Evolutionary conservation across 2,797 vertebrate genomes (phyloP).

Genomic region (Galago senegalensis): DNA sequence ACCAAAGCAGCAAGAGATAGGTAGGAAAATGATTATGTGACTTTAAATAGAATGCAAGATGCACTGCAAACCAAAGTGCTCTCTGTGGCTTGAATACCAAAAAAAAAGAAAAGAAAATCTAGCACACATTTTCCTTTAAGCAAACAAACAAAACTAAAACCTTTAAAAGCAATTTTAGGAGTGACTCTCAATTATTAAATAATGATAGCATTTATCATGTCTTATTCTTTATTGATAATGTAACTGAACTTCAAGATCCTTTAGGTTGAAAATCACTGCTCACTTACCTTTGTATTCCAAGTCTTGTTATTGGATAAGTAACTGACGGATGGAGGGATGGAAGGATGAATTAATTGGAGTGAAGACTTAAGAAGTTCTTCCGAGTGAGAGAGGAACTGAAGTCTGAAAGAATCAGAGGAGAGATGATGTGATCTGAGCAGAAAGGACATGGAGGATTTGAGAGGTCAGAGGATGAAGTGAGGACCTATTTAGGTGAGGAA

Average conservation of each 20-base stretch:
- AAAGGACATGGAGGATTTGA: background rate
- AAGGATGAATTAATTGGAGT: background rate
- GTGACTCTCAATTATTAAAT: background rate
- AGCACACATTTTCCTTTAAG: background rate
- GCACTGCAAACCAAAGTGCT: background rate
- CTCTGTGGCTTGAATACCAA: background rate
- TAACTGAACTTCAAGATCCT: background rate
- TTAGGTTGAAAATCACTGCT: conserved; percentile 35
- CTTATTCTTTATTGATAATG: background rate
- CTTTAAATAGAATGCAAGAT: background rate
- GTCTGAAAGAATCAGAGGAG: background rate
- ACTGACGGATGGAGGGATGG: background rate
- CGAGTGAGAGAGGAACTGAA: background rate
- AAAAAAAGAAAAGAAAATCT: conserved; percentile 1
- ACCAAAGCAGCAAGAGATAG: background rate
- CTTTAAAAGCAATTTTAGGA: background rate
- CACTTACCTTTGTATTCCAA: background rate
- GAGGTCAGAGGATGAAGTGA: background rate
- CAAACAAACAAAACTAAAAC: background rate
- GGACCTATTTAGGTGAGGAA: background rate
- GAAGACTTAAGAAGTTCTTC: background rate
- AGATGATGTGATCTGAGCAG: background rate
- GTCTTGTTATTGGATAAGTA: conserved; percentile 18
- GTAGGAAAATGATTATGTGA: conserved; percentile 31
- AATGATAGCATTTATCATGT: background rate